These are phyloP conservation scores for Cataglyphis livida DNA, from an alignment of 2,888 invertebrate species.

Conservation along the genomic window DNA sequence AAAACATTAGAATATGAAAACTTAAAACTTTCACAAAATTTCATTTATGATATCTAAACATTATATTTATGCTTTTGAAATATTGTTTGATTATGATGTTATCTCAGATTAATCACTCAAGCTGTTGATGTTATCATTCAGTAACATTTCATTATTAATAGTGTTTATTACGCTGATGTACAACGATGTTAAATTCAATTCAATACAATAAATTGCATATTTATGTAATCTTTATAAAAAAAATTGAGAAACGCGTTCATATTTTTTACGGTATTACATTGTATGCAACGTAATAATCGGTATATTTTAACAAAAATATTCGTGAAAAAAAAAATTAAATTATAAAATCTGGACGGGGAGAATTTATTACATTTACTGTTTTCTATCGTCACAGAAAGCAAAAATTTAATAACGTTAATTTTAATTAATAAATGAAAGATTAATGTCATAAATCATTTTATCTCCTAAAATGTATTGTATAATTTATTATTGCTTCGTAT, in stretches of 20 bases:
- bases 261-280: background rate
- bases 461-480: background rate
- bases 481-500: slow-evolving; percentile 16
- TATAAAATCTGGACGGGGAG: background rate
- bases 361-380: background rate
- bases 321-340: background rate
- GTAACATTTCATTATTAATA: background rate
- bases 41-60: background rate
- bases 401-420: background rate
- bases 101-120: background rate
- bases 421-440: no score
- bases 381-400: background rate
- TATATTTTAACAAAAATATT: background rate
- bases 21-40: background rate
- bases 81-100: background rate
- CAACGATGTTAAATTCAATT: background rate
- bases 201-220: background rate
- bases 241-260: background rate
- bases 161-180: background rate
- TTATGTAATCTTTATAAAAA: slow-evolving; percentile 9
- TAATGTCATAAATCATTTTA: background rate
- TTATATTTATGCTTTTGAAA: slow-evolving; percentile 10
- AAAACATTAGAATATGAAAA: background rate
- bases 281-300: background rate
- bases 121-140: background rate